Evolutionary conservation across 2,888 invertebrate genomes (phyloP).

Genomic region (Cerastis rubricosa): DNA sequence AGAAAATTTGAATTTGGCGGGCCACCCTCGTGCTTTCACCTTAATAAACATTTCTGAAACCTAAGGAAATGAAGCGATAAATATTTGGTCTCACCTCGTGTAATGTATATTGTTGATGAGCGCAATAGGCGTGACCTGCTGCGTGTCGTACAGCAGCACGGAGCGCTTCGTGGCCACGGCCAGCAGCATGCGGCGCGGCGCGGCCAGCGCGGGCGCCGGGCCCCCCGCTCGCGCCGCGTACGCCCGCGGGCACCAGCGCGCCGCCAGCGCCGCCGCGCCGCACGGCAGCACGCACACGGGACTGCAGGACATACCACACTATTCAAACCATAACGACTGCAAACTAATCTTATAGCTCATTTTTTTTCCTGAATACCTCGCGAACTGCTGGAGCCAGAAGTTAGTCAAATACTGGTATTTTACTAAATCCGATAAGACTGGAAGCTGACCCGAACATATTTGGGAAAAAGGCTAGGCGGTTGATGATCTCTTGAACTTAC

Average conservation of each 20-base stretch:
- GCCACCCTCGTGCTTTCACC: too few species aligned
- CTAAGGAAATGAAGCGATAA: background rate
- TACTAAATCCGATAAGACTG: too few species aligned
- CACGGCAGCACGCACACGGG: slow-evolving; percentile 95
- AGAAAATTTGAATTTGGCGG: too few species aligned
- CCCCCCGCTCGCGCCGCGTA: slow-evolving; percentile 92
- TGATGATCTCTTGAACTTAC: too few species aligned
- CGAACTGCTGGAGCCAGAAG: too few species aligned
- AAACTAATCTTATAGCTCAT: too few species aligned
- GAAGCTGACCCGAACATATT: too few species aligned
- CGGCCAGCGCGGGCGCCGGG: slow-evolving; percentile 90
- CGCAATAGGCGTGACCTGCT: slow-evolving; percentile 84
- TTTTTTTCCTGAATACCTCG: too few species aligned
- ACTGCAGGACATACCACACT: slow-evolving; percentile 87
- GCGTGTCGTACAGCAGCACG: slow-evolving; percentile 91
- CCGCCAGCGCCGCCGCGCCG: slow-evolving; percentile 95
- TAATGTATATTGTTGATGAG: slow-evolving; percentile 86
- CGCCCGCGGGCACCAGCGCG: slow-evolving; percentile 94
- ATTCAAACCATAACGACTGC: too few species aligned
- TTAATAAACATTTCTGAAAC: background rate
- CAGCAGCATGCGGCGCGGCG: slow-evolving; percentile 96
- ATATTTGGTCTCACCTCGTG: slow-evolving; percentile 75
- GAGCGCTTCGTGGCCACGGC: slow-evolving; percentile 97
- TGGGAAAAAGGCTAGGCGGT: too few species aligned
- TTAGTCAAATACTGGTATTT: too few species aligned